These are phyloP conservation scores for Carassius carassius DNA, from an alignment of 2,113 vertebrate species.

Conservation along the genomic window DNA sequence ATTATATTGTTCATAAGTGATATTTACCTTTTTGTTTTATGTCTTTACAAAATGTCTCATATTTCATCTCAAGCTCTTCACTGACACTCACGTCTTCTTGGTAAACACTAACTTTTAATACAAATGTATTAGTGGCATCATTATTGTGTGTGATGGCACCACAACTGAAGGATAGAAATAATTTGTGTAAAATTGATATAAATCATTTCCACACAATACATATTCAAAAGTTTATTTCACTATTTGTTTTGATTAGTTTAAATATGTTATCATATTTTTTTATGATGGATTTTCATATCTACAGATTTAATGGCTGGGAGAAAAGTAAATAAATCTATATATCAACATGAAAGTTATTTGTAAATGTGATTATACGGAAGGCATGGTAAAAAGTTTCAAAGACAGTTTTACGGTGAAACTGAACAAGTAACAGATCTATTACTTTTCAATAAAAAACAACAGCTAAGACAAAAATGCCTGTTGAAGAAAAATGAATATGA, in stretches of 20 bases:
- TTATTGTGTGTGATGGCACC: neutral
- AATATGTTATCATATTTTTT: neutral
- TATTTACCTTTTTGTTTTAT: neutral
- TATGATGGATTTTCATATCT: neutral
- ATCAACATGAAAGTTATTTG: neutral
- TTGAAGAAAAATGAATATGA: neutral
- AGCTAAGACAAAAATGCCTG: neutral
- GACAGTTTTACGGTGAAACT: neutral
- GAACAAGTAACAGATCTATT: neutral
- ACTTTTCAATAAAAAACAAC: neutral
- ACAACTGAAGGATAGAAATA: neutral
- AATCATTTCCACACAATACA: neutral
- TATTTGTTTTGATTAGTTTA: slow-evolving; percentile 1
- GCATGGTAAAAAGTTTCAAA: neutral
- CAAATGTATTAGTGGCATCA: neutral
- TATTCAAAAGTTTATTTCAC: neutral
- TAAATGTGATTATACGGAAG: neutral
- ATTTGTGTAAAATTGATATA: neutral
- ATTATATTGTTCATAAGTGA: neutral
- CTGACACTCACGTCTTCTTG: neutral
- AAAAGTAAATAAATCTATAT: neutral
- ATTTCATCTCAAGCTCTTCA: neutral
- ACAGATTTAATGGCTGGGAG: neutral
- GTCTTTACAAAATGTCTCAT: neutral
- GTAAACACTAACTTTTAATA: slow-evolving; percentile 2